Percentiles rank a stretch among this genome's conserved stretches.
Evolutionary conservation across 2,797 vertebrate genomes (phyloP).

Genomic region (Gambelia wislizenii): DNA sequence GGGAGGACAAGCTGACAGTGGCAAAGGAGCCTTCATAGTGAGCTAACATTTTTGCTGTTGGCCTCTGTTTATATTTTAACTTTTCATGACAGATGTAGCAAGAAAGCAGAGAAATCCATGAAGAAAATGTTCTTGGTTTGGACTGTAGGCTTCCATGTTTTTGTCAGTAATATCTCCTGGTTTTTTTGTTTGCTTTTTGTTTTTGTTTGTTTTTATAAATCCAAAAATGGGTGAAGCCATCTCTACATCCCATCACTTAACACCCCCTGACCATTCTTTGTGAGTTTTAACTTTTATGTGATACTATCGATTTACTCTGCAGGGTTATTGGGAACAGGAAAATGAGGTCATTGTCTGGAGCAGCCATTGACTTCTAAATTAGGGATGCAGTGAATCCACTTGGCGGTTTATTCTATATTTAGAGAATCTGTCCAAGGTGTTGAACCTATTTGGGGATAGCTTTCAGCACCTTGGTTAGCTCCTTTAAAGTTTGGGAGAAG

Average conservation of each 20-base stretch:
- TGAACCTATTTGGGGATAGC: too few relatives aligned
- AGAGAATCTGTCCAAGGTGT: too few relatives aligned
- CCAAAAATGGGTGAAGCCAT: too few relatives aligned
- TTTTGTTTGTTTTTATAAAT: too few relatives aligned
- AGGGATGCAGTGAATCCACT: too few relatives aligned
- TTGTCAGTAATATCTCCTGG: not conserved
- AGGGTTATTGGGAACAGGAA: not conserved
- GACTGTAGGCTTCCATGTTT: not conserved
- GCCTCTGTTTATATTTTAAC: not conserved
- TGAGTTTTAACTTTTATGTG: not conserved
- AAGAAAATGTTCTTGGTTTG: not conserved
- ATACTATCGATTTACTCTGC: not conserved
- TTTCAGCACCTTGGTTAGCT: too few relatives aligned
- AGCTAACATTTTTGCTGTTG: constrained; percentile 12
- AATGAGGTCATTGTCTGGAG: not conserved
- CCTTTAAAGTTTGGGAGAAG: too few relatives aligned
- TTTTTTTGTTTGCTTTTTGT: too few relatives aligned
- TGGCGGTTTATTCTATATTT: too few relatives aligned
- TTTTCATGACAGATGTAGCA: not conserved
- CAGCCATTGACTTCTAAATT: too few relatives aligned
- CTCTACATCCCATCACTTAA: not conserved
- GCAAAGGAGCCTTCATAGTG: constrained; percentile 58
- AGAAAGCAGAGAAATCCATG: not conserved
- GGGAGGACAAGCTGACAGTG: constrained; percentile 65
- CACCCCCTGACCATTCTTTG: not conserved